Conservation (phyloP, 2,113 vertebrate genomes). For the Helogale parvula region DNA sequence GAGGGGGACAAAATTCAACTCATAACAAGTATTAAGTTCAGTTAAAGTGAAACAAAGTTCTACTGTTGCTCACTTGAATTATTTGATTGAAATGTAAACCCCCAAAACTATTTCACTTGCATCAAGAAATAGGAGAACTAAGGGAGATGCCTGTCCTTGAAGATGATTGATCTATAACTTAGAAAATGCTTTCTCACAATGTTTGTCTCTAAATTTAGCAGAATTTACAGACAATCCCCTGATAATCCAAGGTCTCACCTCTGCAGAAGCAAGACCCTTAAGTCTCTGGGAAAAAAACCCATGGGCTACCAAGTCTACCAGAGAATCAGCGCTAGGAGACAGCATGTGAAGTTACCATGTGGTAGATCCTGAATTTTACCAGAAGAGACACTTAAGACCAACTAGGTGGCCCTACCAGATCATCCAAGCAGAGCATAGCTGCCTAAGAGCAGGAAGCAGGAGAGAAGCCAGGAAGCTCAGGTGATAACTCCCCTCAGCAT, state of each 20-base stretch:
- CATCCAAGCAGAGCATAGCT: not conserved
- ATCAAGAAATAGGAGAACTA: constrained; percentile 17
- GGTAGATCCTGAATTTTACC: not conserved
- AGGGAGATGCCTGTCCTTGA: not conserved
- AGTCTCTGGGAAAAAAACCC: not conserved
- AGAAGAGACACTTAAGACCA: not conserved
- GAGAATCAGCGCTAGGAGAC: not conserved
- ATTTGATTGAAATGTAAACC: not conserved
- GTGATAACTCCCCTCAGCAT: not conserved
- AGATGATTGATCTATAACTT: not conserved
- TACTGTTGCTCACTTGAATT: not conserved
- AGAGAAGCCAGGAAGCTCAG: not conserved
- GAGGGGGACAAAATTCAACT: not conserved
- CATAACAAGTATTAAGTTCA: not conserved
- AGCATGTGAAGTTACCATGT: not conserved
- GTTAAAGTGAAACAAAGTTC: constrained; percentile 10
- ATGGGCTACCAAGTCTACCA: not conserved
- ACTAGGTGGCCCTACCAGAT: not conserved
- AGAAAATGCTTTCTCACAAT: not conserved
- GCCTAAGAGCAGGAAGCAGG: not conserved
- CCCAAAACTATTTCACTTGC: not conserved
- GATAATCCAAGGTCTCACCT: not conserved
- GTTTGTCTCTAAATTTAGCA: not conserved
- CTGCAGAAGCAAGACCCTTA: not conserved
- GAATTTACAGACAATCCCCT: constrained; percentile 19